Evolutionary conservation across 2,113 vertebrate genomes (phyloP).

Genomic region (Calypte anna): DNA sequence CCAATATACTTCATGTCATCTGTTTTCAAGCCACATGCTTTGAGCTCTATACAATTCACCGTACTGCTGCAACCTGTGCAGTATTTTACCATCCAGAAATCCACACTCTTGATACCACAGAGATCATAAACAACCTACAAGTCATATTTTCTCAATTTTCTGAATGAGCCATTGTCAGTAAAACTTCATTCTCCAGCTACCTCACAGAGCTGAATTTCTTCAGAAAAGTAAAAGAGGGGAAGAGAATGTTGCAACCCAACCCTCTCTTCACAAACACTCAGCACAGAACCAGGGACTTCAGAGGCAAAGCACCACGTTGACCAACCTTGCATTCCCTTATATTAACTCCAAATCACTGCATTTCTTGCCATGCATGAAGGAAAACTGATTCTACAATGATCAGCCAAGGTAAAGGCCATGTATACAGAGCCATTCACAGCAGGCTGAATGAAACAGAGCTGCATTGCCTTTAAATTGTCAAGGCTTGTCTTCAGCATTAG

Average conservation of each 20-base stretch:
- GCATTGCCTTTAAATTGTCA: not conserved
- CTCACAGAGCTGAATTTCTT: not conserved
- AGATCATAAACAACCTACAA: not conserved
- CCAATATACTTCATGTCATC: not conserved
- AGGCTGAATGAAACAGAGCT: not conserved
- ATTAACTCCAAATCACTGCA: not conserved
- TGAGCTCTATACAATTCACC: not conserved
- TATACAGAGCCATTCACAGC: not conserved
- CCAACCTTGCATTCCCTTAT: not conserved
- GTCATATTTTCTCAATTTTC: not conserved
- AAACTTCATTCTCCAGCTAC: not conserved
- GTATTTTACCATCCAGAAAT: not conserved
- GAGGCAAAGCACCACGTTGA: not conserved
- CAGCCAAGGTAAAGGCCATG: rapidly evolving
- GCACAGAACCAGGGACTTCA: not conserved
- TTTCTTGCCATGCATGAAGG: not conserved
- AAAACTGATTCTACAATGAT: not conserved
- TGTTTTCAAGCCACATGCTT: not conserved
- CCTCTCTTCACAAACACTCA: not conserved
- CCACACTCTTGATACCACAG: not conserved
- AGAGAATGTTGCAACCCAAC: not conserved
- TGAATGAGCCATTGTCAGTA: not conserved
- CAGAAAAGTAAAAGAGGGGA: not conserved
- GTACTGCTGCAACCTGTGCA: not conserved
- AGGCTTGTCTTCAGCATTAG: not conserved